A percentile compares a stretch with the other conserved stretches of the same genome.
Evolutionary conservation across 2,113 vertebrate genomes (phyloP).

Genomic region (Rissa tridactyla): DNA sequence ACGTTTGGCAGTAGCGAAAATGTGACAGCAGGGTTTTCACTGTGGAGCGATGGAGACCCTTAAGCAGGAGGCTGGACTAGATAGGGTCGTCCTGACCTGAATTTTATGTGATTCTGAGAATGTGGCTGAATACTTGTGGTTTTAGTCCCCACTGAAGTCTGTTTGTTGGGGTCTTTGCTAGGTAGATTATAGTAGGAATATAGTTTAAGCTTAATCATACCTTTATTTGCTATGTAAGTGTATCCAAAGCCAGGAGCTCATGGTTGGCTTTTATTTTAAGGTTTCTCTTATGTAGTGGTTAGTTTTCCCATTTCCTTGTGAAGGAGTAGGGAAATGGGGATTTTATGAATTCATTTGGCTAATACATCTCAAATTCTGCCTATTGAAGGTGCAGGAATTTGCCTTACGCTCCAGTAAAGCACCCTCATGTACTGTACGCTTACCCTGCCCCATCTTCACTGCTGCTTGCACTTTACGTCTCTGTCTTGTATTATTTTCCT

Average conservation of each 20-base stretch:
- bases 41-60: background rate
- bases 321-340: background rate
- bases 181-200: background rate
- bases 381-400: background rate
- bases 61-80: background rate
- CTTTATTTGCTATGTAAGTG: background rate
- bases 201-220: background rate
- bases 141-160: background rate
- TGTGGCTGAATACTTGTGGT: background rate
- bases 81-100: background rate
- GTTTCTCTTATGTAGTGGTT: background rate
- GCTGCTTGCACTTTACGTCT: background rate
- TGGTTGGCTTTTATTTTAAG: background rate
- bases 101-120: background rate
- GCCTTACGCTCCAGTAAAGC: background rate
- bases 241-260: background rate
- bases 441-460: background rate
- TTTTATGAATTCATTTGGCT: background rate
- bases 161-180: background rate
- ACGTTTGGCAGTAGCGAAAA: fast-evolving
- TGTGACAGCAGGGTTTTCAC: background rate
- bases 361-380: background rate
- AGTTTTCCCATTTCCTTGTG: background rate
- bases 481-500: background rate
- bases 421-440: background rate